Conservation (phyloP, 2,797 vertebrate genomes). For the Prunella strophiata region DNA sequence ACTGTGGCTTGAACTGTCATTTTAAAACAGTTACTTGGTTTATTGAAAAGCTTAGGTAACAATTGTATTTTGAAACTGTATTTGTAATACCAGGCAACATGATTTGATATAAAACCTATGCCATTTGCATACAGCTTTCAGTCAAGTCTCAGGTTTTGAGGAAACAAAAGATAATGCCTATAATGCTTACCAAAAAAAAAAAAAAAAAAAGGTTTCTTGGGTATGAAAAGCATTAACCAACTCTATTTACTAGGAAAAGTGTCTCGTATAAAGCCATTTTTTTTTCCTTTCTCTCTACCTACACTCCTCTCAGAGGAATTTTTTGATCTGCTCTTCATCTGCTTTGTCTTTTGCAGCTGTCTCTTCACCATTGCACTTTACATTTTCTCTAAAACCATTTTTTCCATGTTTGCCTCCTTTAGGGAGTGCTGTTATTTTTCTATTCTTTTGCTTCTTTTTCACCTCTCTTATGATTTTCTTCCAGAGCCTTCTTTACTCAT, state of each 20-base stretch:
- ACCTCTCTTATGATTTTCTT: not conserved
- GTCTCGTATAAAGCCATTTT: not conserved
- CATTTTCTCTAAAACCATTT: not conserved
- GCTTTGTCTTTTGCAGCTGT: not conserved
- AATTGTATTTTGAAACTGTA: not conserved
- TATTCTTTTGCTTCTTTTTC: not conserved
- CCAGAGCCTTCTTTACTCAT: not conserved
- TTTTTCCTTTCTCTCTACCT: not conserved
- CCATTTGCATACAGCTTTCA: not conserved
- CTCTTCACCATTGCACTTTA: not conserved
- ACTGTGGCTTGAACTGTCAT: not conserved
- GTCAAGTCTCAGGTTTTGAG: not conserved
- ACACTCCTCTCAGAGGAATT: not conserved
- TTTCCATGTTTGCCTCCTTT: not conserved
- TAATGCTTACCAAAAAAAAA: not conserved
- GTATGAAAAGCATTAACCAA: not conserved
- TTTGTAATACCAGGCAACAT: not conserved
- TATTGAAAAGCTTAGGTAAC: not conserved
- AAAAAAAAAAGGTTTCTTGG: not conserved
- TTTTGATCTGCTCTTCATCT: not conserved
- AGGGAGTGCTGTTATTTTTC: not conserved
- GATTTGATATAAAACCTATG: not conserved
- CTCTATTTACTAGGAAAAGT: not conserved
- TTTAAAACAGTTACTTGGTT: not conserved
- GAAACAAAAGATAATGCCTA: not conserved